A percentile compares a stretch with the other conserved stretches of the same genome.
Conservation (phyloP, 2,113 vertebrate species). For the Sceloporus undulatus region DNA sequence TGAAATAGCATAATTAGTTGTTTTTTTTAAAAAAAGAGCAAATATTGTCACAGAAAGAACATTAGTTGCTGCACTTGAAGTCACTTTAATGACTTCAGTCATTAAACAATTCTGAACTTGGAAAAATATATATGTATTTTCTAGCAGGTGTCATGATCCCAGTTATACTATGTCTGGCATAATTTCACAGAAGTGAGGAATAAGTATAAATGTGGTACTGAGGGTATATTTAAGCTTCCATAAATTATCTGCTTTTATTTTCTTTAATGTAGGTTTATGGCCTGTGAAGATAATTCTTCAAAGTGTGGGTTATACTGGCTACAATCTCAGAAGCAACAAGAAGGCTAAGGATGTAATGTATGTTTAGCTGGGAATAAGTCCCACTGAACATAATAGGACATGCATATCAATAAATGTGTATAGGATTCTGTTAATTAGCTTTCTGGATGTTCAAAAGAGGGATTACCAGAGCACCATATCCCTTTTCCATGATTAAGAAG, state of each 20-base stretch:
- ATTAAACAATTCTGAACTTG: background rate
- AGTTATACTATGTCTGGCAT: background rate
- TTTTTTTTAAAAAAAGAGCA: background rate
- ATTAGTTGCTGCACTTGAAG: background rate
- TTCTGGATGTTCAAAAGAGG: too few relatives aligned
- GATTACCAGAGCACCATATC: too few relatives aligned
- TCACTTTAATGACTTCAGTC: background rate
- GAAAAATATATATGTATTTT: background rate
- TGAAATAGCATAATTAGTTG: constrained; percentile 21
- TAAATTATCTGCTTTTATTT: background rate
- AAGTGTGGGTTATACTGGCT: background rate
- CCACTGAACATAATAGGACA: too few relatives aligned
- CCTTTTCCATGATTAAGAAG: background rate
- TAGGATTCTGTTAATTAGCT: too few relatives aligned
- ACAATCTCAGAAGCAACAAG: too few relatives aligned
- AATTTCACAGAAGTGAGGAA: background rate
- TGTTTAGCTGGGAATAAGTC: too few relatives aligned
- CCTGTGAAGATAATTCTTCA: background rate
- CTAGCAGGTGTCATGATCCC: background rate
- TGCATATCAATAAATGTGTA: too few relatives aligned
- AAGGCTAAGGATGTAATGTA: too few relatives aligned
- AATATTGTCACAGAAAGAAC: background rate
- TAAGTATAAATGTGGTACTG: background rate
- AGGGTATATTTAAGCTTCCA: background rate
- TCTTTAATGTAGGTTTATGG: background rate